Evolutionary conservation across 2,113 vertebrate species (phyloP).

Genomic region (Rhinopomastus cyanomelas): DNA sequence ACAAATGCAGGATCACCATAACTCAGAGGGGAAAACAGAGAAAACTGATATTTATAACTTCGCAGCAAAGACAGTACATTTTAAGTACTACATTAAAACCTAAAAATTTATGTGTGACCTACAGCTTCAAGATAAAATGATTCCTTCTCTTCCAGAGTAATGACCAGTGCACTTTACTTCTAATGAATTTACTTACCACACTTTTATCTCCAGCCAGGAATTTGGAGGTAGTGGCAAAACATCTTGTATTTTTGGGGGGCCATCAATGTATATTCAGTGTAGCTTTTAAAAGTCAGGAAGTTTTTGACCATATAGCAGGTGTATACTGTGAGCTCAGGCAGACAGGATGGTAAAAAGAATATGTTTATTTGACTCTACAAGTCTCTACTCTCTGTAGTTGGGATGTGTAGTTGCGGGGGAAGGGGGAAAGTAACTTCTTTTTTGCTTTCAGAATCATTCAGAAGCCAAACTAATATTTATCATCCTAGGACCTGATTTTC

Average conservation of each 20-base stretch:
- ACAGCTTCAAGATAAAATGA: not conserved
- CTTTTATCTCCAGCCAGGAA: not conserved
- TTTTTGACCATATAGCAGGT: not conserved
- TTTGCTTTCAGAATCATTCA: not conserved
- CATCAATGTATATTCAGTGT: not conserved
- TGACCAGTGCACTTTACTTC: not conserved
- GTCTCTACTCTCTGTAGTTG: not conserved
- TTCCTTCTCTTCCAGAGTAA: not conserved
- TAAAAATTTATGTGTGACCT: constrained; percentile 41
- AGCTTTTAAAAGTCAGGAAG: not conserved
- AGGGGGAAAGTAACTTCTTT: not conserved
- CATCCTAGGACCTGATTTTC: not conserved
- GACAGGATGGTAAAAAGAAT: not conserved
- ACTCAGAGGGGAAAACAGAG: not conserved
- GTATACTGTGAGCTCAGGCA: not conserved
- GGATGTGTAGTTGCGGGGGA: too few relatives aligned
- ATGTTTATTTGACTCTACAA: not conserved
- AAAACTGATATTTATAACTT: not conserved
- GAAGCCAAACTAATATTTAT: not conserved
- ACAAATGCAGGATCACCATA: not conserved
- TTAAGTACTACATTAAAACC: not conserved
- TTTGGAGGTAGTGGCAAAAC: not conserved
- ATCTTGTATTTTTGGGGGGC: not conserved
- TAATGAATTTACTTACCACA: not conserved
- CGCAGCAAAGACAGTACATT: not conserved